A percentile compares a stretch with the other conserved stretches of the same genome.
Evolutionary conservation across 1,140 invertebrate genomes (phyloP).

Genomic region (Magallana angulata): DNA sequence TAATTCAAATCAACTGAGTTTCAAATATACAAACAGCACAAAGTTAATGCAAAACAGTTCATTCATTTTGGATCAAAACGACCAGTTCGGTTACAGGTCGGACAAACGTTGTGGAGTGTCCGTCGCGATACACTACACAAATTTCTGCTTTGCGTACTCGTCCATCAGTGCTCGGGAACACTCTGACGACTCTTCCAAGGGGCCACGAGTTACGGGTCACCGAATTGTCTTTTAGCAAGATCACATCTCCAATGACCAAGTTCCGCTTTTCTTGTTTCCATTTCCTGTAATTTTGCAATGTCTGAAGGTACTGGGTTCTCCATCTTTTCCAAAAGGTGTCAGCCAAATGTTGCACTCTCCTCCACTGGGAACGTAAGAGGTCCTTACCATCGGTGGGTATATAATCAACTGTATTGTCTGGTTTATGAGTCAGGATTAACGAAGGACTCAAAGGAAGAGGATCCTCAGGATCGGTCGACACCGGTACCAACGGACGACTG

Average conservation of each 20-base stretch:
- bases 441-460: constrained; percentile 44
- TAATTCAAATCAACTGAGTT: too few species aligned
- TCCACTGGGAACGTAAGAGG: constrained; percentile 36
- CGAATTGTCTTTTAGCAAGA: too few species aligned
- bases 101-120: not conserved
- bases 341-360: constrained; percentile 42
- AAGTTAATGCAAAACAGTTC: not conserved
- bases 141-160: constrained; percentile 32
- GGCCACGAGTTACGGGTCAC: constrained; percentile 35
- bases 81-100: constrained; percentile 41
- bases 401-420: not conserved
- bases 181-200: constrained; percentile 18
- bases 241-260: constrained; percentile 9
- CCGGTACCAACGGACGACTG: constrained; percentile 43
- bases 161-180: constrained; percentile 16
- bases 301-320: constrained; percentile 39
- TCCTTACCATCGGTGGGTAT: not conserved
- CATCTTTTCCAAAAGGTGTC: constrained; percentile 50
- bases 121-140: constrained; percentile 1
- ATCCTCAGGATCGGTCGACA: constrained; percentile 42
- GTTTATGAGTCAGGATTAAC: constrained; percentile 50
- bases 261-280: constrained; percentile 12
- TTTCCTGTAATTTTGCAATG: constrained; percentile 41
- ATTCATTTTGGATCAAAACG: constrained; percentile 3
- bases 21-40: too few species aligned